phyloP scores from a whole-genome alignment of 2,888 invertebrate species.

The Eupithecia subumbrata region DNA sequence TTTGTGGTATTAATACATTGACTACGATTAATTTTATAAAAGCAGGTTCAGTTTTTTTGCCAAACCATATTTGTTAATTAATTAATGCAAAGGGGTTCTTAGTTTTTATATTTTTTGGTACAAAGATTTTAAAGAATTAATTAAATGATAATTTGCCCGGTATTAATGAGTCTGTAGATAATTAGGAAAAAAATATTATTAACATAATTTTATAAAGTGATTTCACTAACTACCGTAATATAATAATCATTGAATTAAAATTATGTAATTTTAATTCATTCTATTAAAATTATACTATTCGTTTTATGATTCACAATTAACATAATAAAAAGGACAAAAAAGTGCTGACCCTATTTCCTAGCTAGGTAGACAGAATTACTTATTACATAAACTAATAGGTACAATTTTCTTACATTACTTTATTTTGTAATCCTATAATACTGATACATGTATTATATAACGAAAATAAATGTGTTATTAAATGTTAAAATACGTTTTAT shows the following conservation, averaged over 20 bases:
- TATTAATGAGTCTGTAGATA: not conserved
- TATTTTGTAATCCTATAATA: not conserved
- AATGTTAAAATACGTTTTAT: too few species aligned
- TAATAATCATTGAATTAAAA: not conserved
- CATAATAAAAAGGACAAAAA: not conserved
- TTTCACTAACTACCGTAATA: not conserved
- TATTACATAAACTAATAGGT: slow-evolving; percentile 2
- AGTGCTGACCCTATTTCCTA: not conserved
- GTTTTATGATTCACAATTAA: not conserved
- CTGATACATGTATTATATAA: not conserved
- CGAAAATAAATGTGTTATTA: too few species aligned
- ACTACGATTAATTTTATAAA: not conserved
- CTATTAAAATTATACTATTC: not conserved
- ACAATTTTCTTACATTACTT: not conserved
- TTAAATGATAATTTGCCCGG: not conserved
- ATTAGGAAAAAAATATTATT: not conserved
- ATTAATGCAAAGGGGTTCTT: not conserved
- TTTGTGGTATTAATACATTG: not conserved
- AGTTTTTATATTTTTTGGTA: not conserved
- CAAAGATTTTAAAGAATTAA: not conserved
- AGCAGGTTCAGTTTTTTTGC: not conserved
- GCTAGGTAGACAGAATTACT: not conserved
- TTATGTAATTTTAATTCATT: not conserved
- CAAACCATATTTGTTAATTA: not conserved
- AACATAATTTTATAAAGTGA: not conserved